Evolutionary conservation across 2,113 vertebrate species (phyloP).

Genomic region (Scolopax mira): DNA sequence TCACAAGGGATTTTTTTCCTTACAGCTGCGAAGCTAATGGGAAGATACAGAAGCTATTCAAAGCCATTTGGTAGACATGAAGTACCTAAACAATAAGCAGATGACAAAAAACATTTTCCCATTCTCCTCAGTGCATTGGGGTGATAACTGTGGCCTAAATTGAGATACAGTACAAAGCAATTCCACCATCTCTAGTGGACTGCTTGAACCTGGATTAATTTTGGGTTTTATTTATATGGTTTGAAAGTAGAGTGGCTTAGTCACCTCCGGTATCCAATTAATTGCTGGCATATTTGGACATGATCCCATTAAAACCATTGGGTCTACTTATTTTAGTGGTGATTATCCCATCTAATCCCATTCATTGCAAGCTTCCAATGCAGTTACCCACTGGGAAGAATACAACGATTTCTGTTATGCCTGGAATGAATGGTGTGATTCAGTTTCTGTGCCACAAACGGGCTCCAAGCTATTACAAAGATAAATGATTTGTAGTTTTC

Average conservation of each 20-base stretch:
- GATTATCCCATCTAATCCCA: constrained; percentile 62
- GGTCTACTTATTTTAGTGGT: constrained; percentile 11
- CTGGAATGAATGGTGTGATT: background rate
- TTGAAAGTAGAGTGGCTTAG: background rate
- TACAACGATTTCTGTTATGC: background rate
- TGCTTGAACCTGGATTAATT: background rate
- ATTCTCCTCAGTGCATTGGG: background rate
- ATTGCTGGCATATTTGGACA: constrained; percentile 22
- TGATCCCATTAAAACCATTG: constrained; percentile 32
- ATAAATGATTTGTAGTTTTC: background rate
- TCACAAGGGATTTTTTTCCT: background rate
- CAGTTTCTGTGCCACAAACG: background rate
- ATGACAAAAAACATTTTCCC: background rate
- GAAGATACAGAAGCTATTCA: background rate
- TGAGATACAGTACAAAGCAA: background rate
- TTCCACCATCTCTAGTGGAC: background rate
- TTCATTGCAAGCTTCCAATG: constrained; percentile 33
- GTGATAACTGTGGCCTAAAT: background rate
- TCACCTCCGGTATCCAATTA: constrained; percentile 9
- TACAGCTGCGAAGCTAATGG: background rate
- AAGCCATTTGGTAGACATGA: background rate
- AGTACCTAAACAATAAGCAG: background rate
- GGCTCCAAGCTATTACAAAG: background rate
- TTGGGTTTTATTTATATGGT: background rate
- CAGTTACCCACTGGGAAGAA: constrained; percentile 33